Conservation (phyloP, 2,888 invertebrate species). For the Agriopis marginaria region DNA sequence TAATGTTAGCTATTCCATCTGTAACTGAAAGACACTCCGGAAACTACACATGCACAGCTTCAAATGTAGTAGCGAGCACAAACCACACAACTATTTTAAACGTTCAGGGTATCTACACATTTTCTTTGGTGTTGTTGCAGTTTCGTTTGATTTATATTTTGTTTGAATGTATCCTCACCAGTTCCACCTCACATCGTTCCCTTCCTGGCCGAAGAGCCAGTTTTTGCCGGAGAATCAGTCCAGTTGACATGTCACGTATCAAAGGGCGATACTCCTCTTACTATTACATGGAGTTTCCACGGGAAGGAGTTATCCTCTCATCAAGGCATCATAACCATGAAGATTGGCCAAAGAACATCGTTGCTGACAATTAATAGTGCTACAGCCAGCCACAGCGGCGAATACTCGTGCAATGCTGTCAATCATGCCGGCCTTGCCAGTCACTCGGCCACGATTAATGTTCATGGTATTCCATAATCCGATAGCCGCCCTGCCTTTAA, state of each 20-base stretch:
- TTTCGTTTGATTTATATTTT: slow-evolving; percentile 56
- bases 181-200: slow-evolving; percentile 88
- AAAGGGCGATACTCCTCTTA: slow-evolving; percentile 90
- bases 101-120: slow-evolving; percentile 87
- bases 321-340: slow-evolving; percentile 85
- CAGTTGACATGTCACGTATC: slow-evolving; percentile 88
- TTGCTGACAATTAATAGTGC: slow-evolving; percentile 88
- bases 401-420: slow-evolving; percentile 89
- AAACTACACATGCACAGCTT: slow-evolving; percentile 91
- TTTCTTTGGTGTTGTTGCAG: slow-evolving; percentile 56
- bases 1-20: slow-evolving; percentile 88
- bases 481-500: slow-evolving; percentile 65
- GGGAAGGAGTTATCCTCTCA: slow-evolving; percentile 83
- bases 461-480: slow-evolving; percentile 87
- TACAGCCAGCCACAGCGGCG: slow-evolving; percentile 89
- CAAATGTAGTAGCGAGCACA: slow-evolving; percentile 89
- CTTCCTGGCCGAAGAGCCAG: slow-evolving; percentile 87
- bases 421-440: slow-evolving; percentile 89
- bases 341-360: slow-evolving; percentile 88
- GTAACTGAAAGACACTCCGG: slow-evolving; percentile 90
- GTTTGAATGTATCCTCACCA: slow-evolving; percentile 68
- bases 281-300: slow-evolving; percentile 92
- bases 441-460: slow-evolving; percentile 87
- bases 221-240: slow-evolving; percentile 88
- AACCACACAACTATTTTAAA: slow-evolving; percentile 88